phyloP scores from a whole-genome alignment of 2,888 invertebrate genomes.

The Tipula unca region DNA sequence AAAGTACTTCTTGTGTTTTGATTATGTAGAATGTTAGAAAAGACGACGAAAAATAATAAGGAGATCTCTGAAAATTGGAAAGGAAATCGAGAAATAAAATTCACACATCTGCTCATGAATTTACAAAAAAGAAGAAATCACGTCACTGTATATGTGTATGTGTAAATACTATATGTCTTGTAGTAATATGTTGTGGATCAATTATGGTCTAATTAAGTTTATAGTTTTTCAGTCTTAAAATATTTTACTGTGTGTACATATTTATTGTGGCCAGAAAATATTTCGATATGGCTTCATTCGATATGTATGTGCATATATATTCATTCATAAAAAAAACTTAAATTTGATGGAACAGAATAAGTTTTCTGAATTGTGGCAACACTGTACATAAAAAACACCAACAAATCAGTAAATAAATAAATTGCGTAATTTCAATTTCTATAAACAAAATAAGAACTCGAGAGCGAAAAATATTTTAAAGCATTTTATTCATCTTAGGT shows the following conservation, averaged over 20 bases:
- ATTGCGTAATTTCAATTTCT: not conserved
- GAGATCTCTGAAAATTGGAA: not conserved
- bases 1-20: not conserved
- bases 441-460: not conserved
- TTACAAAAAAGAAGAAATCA: not conserved
- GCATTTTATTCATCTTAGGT: not conserved
- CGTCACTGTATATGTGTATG: not conserved
- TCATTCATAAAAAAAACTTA: too few relatives aligned
- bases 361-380: not conserved
- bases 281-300: not conserved
- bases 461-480: not conserved
- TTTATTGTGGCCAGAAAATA: not conserved
- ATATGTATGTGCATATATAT: not conserved
- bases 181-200: not conserved
- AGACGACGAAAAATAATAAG: not conserved
- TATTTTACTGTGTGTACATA: not conserved
- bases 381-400: not conserved
- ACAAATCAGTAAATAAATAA: not conserved
- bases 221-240: not conserved
- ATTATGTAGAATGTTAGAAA: not conserved
- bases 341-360: not conserved
- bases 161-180: not conserved
- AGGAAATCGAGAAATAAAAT: not conserved
- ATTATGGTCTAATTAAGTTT: not conserved
- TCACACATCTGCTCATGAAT: not conserved